Evolutionary conservation across 2,797 vertebrate species (phyloP), one percentile per base, ranked within the genome.

Genomic region (Hyperoplus immaculatus): DNA sequence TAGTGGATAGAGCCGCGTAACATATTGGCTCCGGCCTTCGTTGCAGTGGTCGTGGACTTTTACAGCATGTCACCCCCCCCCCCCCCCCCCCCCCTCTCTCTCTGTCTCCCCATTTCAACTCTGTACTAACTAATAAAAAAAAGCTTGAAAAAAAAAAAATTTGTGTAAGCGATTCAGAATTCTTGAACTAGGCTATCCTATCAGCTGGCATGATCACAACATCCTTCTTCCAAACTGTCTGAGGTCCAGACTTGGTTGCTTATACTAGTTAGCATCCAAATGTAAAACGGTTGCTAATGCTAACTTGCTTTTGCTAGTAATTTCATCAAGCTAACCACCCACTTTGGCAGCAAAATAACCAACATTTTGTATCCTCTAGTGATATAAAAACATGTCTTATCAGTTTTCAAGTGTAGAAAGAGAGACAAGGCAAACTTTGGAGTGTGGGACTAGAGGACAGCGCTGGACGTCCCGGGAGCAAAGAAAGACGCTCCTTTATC

Each of bases 401-500:
- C 56, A 12, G 39, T 38, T 62, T 11, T 64, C 39, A 14, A 1
- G 2, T 58, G 12, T 50, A 14, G 3, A 10, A 69, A 46, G 45
- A 57, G 36, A 54, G 12, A 5, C 65, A 71, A 70, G 29, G 10
- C 15, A 62, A 36, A 53, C 1, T n/a, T 2, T 50, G 3, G 53
- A 53, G 16, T 8, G 2, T 39, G 58, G 39, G n/a, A 21, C 96
- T 94, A 99, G 53, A 99, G 95, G 36, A 98, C 94, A 0, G 98
- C 97, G 0, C 96, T 95, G 9, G 97, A 98, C 50, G 96, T 95
- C 56, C 98, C 98, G 9, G 83, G 93, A 0, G 97, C 96, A 0
- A 99, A 99, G 68, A 99, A 99, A 5, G 94, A 95, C 41, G 96
- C 97, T 0, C 92, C 97, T 92, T 94, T 97, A 77, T 99, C 98